These are phyloP conservation scores for Deilephila porcellus DNA, from an alignment of 2,888 invertebrate genomes.

Conservation along the genomic window DNA sequence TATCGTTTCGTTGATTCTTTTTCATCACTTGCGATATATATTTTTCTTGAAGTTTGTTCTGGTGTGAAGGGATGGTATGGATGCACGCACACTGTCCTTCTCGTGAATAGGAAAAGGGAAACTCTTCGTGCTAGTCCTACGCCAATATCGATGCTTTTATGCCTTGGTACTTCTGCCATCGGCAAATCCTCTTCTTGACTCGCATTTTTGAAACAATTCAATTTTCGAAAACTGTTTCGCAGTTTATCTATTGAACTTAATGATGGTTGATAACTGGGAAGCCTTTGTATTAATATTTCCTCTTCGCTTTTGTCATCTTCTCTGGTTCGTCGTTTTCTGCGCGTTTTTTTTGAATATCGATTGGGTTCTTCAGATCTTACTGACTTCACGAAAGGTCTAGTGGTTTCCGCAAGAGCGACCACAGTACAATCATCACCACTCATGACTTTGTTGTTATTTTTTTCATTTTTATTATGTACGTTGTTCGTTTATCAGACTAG, in stretches of 20 bases:
- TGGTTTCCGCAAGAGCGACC: conserved; percentile 56
- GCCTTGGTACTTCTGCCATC: conserved; percentile 67
- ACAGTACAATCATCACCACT: conserved; percentile 63
- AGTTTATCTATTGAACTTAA: conserved; percentile 61
- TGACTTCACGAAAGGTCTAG: conserved; percentile 52
- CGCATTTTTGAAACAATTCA: conserved; percentile 65
- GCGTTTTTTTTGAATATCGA: conserved; percentile 39
- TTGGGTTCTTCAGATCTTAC: conserved; percentile 45
- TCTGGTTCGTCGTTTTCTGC: conserved; percentile 40
- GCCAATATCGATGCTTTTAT: conserved; percentile 75
- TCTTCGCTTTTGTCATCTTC: conserved; percentile 44
- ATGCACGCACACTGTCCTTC: conserved; percentile 71
- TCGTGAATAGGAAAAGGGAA: conserved; percentile 75
- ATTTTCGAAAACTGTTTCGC: conserved; percentile 59
- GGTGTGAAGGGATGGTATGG: conserved; percentile 80
- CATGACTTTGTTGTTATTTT: conserved; percentile 60
- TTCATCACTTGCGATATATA: conserved; percentile 62
- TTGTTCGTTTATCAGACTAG: conserved; percentile 57
- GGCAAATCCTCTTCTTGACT: conserved; percentile 60
- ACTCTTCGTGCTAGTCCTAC: conserved; percentile 73
- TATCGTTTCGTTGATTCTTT: conserved; percentile 41
- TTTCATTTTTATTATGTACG: conserved; percentile 58
- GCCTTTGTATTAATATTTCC: conserved; percentile 52
- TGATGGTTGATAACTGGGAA: conserved; percentile 56
- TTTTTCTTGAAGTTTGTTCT: conserved; percentile 72